These are phyloP conservation scores for Mamestra brassicae DNA, from an alignment of 2,888 invertebrate species.

Conservation along the genomic window DNA sequence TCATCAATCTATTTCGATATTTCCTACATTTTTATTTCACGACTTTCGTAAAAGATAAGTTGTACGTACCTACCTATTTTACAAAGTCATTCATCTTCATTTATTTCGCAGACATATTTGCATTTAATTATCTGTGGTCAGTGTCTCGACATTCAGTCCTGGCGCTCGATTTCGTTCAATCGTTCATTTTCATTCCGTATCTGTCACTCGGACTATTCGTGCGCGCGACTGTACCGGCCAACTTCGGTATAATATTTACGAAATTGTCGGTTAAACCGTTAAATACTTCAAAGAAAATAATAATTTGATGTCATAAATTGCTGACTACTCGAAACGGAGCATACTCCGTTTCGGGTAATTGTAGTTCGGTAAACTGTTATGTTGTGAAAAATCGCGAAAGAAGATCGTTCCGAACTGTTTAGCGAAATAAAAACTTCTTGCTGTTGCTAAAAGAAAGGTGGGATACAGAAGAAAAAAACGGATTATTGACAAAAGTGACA, in stretches of 20 bases:
- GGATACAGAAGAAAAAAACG: constrained; percentile 2
- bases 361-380: background rate
- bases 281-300: constrained; percentile 2
- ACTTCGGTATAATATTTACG: background rate
- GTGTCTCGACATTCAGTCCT: background rate
- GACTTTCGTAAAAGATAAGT: background rate
- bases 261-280: background rate
- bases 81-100: background rate
- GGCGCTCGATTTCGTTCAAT: background rate
- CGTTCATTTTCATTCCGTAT: constrained; percentile 18
- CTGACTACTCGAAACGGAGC: background rate
- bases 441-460: background rate
- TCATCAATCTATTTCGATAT: background rate
- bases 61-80: background rate
- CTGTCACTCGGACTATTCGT: background rate
- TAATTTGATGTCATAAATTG: background rate
- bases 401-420: background rate
- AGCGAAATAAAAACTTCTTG: constrained; percentile 25
- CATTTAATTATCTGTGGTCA: background rate
- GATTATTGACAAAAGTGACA: constrained; percentile 12
- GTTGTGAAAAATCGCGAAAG: background rate
- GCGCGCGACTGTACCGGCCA: constrained; percentile 3
- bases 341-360: background rate
- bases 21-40: background rate
- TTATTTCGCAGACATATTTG: background rate